These are phyloP conservation scores for Leptothorax acervorum DNA, from an alignment of 2,888 invertebrate species.

Conservation along the genomic window DNA sequence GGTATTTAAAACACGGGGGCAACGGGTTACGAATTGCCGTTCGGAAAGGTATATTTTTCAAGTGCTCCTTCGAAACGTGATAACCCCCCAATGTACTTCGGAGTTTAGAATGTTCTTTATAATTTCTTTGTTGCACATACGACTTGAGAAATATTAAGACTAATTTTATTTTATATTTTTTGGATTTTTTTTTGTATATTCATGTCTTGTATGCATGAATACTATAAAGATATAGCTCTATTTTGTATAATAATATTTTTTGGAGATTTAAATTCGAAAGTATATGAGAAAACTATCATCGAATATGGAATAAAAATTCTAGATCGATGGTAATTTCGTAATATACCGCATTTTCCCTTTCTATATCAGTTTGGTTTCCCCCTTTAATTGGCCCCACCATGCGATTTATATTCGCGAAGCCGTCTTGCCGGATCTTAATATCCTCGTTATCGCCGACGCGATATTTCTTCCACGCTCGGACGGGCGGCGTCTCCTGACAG, in stretches of 20 bases:
- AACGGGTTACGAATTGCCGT: constrained; percentile 19
- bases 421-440: constrained; percentile 62
- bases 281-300: background rate
- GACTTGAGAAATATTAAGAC: background rate
- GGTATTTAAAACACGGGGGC: constrained; percentile 59
- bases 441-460: constrained; percentile 60
- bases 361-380: constrained; percentile 10
- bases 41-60: constrained; percentile 9
- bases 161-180: background rate
- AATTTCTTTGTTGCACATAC: background rate
- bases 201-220: background rate
- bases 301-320: background rate
- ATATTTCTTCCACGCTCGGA: constrained; percentile 52
- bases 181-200: background rate
- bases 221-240: background rate
- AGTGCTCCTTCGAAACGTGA: background rate
- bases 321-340: background rate
- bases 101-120: background rate
- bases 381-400: constrained; percentile 39
- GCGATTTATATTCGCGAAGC: constrained; percentile 44
- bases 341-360: background rate
- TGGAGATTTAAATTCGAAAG: background rate
- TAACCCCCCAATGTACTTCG: background rate
- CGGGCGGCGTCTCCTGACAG: constrained; percentile 46
- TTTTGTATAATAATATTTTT: background rate